Percentiles rank a stretch among this genome's conserved stretches.
phyloP scores from a whole-genome alignment of 2,797 vertebrate species.

The Eospalax fontanierii region DNA sequence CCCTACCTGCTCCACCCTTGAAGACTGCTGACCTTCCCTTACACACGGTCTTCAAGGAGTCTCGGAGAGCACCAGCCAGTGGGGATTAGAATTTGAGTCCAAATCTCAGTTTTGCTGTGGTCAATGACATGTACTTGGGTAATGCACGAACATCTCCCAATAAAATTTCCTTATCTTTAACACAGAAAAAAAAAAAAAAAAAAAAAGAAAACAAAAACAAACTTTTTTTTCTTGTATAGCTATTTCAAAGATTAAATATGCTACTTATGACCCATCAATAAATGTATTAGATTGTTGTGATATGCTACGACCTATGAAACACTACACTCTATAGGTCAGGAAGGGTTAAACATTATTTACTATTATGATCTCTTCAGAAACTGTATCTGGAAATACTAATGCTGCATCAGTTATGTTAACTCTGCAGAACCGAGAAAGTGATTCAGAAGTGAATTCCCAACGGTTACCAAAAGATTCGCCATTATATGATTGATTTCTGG shows the following conservation, averaged over 20 bases:
- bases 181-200: conserved; percentile 7
- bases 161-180: not conserved
- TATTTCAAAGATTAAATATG: conserved; percentile 40
- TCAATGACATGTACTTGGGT: not conserved
- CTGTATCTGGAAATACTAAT: not conserved
- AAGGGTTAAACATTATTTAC: conserved; percentile 47
- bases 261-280: not conserved
- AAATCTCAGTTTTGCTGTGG: conserved; percentile 14
- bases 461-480: not conserved
- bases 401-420: conserved; percentile 12
- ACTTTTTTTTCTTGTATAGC: not conserved
- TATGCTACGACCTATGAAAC: not conserved
- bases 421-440: conserved; percentile 54
- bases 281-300: not conserved
- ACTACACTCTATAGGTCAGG: not conserved
- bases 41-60: not conserved
- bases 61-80: not conserved
- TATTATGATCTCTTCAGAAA: not conserved
- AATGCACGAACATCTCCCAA: conserved; percentile 49
- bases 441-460: conserved; percentile 46
- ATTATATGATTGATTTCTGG: not conserved
- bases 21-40: not conserved
- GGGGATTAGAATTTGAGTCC: not conserved
- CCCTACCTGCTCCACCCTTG: not conserved
- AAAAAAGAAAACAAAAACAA: not conserved